A percentile compares a stretch with the other conserved stretches of the same genome.
phyloP scores from a whole-genome alignment of 1,140 invertebrate species.

The Drosophila fuyamai region DNA sequence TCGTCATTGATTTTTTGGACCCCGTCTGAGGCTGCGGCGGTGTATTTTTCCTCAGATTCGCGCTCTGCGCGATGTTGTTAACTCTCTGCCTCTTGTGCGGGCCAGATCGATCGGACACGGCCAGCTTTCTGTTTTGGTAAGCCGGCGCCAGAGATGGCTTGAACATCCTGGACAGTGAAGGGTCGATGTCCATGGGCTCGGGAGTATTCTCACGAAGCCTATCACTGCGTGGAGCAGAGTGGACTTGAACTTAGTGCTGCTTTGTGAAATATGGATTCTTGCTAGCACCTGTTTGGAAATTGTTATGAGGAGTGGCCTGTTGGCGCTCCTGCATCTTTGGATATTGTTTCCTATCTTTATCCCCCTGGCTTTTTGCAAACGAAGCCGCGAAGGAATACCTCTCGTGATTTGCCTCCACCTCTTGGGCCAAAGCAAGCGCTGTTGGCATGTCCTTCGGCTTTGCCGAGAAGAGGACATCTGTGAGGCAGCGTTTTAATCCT shows the following conservation, averaged over 20 bases:
- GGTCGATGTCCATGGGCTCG: not conserved
- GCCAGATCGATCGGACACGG: too few relatives aligned
- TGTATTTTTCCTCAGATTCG: conserved; percentile 2
- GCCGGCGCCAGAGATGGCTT: too few relatives aligned
- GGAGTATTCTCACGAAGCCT: not conserved
- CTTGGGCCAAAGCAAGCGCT: conserved; percentile 27
- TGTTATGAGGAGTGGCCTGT: too few relatives aligned
- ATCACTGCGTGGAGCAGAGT: not conserved
- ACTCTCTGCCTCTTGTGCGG: conserved; percentile 7
- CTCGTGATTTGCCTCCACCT: conserved; percentile 26
- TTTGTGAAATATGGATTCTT: conserved; percentile 7
- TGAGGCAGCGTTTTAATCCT: conserved; percentile 14
- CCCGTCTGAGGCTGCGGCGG: not conserved
- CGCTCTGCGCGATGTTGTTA: conserved; percentile 13
- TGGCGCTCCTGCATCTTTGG: not conserved
- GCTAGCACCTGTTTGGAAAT: not conserved
- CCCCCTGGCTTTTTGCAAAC: not conserved
- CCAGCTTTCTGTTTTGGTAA: too few relatives aligned
- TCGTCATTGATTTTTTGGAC: conserved; percentile 13
- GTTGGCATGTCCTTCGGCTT: conserved; percentile 21
- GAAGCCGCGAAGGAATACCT: not conserved
- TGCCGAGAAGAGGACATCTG: conserved; percentile 25
- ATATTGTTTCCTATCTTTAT: too few relatives aligned
- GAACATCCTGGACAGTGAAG: not conserved
- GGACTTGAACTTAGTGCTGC: not conserved